A percentile compares a stretch with the other conserved stretches of the same genome.
These are phyloP conservation scores for Sisor rabdophorus DNA, from an alignment of 2,113 vertebrate genomes.

Conservation along the genomic window DNA sequence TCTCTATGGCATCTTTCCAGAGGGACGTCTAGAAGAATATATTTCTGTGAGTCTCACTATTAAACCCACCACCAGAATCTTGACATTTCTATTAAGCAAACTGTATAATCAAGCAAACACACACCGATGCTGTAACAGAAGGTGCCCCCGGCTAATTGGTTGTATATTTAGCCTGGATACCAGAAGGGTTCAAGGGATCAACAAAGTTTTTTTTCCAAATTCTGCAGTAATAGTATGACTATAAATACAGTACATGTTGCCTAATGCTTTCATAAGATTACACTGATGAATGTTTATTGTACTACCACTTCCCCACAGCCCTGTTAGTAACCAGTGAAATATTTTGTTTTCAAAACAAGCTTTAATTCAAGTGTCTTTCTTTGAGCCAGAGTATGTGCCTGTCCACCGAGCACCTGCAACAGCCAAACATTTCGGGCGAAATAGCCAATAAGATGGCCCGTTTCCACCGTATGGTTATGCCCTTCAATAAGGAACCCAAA, in stretches of 20 bases:
- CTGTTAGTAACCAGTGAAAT: not conserved
- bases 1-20: conserved; percentile 89
- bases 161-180: not conserved
- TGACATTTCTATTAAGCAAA: not conserved
- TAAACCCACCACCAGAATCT: not conserved
- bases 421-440: conserved; percentile 74
- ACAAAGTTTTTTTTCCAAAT: too few species aligned
- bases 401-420: conserved; percentile 75
- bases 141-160: too few species aligned
- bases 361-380: conserved; percentile 6
- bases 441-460: conserved; percentile 82
- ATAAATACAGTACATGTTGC: too few species aligned
- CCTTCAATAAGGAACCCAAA: conserved; percentile 91
- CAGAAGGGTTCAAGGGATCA: too few species aligned
- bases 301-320: too few species aligned
- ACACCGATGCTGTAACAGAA: not conserved
- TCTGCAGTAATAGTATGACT: too few species aligned
- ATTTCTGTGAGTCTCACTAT: conserved; percentile 71
- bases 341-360: not conserved
- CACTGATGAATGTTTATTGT: too few species aligned
- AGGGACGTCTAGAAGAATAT: conserved; percentile 89
- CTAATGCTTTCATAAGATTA: too few species aligned
- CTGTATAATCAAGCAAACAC: not conserved
- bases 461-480: conserved; percentile 93
- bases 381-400: conserved; percentile 73